Conservation (phyloP, 2,888 invertebrate species). For the Heliconius erato region DNA sequence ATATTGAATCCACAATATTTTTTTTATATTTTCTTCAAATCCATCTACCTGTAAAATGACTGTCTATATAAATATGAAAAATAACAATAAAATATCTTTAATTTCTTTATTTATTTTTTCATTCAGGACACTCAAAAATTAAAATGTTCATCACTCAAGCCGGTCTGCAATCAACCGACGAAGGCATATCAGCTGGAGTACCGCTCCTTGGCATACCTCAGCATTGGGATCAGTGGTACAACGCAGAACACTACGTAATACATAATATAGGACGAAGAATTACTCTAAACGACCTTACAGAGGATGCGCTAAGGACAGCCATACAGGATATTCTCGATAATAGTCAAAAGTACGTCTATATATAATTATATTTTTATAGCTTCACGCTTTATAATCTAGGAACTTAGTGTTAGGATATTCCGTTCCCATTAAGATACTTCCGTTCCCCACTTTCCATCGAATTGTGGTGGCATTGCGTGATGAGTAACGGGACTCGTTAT, state of each 20-base stretch:
- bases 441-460: too few species aligned
- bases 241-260: conserved; percentile 60
- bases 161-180: conserved; percentile 74
- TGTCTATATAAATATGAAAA: too few species aligned
- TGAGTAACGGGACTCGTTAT: too few species aligned
- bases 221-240: conserved; percentile 69
- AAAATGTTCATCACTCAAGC: conserved; percentile 73
- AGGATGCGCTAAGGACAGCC: conserved; percentile 55
- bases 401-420: too few species aligned
- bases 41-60: too few species aligned
- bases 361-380: too few species aligned
- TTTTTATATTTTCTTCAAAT: too few species aligned
- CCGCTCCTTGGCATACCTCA: conserved; percentile 73
- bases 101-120: not conserved
- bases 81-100: not conserved
- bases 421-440: too few species aligned
- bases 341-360: conserved; percentile 30
- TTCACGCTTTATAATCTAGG: too few species aligned
- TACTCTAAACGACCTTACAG: conserved; percentile 58
- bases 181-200: conserved; percentile 69
- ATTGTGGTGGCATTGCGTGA: too few species aligned
- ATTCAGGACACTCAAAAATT: conserved; percentile 71
- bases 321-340: conserved; percentile 56
- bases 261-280: conserved; percentile 62
- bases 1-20: too few species aligned